Evolutionary conservation across 2,888 invertebrate genomes (phyloP).

Genomic region (Anarsia innoxiella): DNA sequence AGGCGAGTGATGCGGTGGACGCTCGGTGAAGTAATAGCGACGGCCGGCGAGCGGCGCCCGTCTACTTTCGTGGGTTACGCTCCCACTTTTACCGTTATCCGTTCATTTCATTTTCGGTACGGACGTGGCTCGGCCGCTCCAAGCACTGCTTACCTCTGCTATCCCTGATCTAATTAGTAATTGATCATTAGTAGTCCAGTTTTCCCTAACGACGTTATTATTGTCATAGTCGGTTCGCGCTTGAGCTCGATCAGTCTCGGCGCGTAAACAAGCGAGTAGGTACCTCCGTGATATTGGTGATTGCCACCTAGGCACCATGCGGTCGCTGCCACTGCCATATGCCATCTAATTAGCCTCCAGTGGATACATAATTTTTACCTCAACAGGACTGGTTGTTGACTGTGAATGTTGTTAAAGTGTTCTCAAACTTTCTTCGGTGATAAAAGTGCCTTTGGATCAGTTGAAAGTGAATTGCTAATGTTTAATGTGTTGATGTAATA

Average conservation of each 20-base stretch:
- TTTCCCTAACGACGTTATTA: slow-evolving; percentile 37
- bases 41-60: slow-evolving; percentile 42
- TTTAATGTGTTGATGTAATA: slow-evolving; percentile 37
- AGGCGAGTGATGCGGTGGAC: slow-evolving; percentile 44
- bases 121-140: slow-evolving; percentile 50
- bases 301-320: slow-evolving; percentile 72
- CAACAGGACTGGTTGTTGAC: slow-evolving; percentile 17
- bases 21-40: slow-evolving; percentile 54
- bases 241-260: slow-evolving; percentile 30
- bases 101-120: slow-evolving; percentile 65
- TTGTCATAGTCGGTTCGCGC: slow-evolving; percentile 24
- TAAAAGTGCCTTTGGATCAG: slow-evolving; percentile 17
- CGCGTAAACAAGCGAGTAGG: slow-evolving; percentile 49
- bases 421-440: slow-evolving; percentile 26
- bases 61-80: slow-evolving; percentile 64
- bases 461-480: slow-evolving; percentile 40
- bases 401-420: slow-evolving; percentile 32
- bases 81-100: slow-evolving; percentile 71
- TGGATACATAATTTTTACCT: slow-evolving; percentile 22
- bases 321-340: slow-evolving; percentile 60
- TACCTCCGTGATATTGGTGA: slow-evolving; percentile 15
- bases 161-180: slow-evolving; percentile 46
- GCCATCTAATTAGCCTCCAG: slow-evolving; percentile 36
- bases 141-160: slow-evolving; percentile 27
- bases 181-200: slow-evolving; percentile 35